These are phyloP conservation scores for Paralvinella palmiformis DNA, from an alignment of 1,140 invertebrate species.

Conservation along the genomic window DNA sequence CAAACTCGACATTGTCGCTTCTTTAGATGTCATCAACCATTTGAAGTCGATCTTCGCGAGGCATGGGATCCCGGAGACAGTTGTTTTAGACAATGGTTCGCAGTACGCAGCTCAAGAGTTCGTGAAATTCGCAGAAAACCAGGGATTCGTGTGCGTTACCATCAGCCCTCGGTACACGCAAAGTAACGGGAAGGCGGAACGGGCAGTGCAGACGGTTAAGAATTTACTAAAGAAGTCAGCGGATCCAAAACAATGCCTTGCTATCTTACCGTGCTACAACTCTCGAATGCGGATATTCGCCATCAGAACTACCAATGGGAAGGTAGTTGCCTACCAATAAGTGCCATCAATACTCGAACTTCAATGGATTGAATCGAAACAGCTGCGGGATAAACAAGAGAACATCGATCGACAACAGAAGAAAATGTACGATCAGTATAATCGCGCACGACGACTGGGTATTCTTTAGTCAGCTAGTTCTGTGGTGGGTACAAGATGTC, in stretches of 20 bases:
- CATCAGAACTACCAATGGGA: constrained; percentile 7
- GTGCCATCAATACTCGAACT: background rate
- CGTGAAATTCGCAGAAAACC: background rate
- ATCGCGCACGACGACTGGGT: background rate
- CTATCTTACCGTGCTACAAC: constrained; percentile 6
- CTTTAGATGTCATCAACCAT: constrained; percentile 1
- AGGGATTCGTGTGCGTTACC: too few relatives aligned
- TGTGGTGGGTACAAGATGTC: background rate
- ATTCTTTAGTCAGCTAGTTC: background rate
- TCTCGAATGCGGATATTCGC: background rate
- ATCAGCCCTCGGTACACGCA: too few relatives aligned
- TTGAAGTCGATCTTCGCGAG: constrained; percentile 8
- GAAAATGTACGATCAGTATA: background rate
- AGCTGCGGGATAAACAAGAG: constrained; percentile 1
- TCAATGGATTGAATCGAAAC: background rate
- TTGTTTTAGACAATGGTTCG: constrained; percentile 14
- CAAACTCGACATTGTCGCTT: background rate
- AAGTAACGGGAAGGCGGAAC: background rate
- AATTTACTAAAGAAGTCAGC: background rate
- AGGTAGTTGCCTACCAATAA: background rate
- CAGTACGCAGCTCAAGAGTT: constrained; percentile 2
- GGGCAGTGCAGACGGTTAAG: constrained; percentile 7
- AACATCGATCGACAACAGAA: constrained; percentile 1
- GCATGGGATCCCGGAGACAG: constrained; percentile 4
- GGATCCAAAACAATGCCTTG: constrained; percentile 4